Conservation (phyloP, 2,797 vertebrate genomes). For the Xerus rutilus region DNA sequence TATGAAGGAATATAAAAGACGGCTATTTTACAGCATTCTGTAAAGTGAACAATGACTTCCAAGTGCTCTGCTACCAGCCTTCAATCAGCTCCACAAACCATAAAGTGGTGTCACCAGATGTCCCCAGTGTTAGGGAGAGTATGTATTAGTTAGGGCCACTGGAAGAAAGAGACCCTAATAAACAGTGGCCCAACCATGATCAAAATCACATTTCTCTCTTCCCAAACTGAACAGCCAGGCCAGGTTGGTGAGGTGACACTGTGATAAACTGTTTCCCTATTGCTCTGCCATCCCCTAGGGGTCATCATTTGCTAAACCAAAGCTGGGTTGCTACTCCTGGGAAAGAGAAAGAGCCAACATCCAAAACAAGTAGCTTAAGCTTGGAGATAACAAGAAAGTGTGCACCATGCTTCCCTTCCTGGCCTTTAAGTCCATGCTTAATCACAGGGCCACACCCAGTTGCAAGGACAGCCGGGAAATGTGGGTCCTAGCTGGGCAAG, state of each 20-base stretch:
- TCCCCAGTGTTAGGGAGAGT: background rate
- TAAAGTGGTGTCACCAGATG: background rate
- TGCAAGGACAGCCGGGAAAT: background rate
- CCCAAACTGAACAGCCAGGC: background rate
- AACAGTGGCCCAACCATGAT: background rate
- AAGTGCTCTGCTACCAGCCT: background rate
- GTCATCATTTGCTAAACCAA: background rate
- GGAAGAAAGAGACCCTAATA: background rate
- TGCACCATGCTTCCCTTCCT: background rate
- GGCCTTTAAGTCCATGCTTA: background rate
- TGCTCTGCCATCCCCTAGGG: background rate
- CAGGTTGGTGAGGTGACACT: background rate
- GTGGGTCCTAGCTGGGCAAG: background rate
- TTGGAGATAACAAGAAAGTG: background rate
- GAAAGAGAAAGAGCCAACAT: background rate
- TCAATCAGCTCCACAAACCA: background rate
- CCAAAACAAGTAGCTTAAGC: background rate
- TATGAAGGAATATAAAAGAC: background rate
- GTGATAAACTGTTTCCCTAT: background rate
- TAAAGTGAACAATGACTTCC: background rate
- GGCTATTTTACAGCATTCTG: background rate
- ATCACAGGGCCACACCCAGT: background rate
- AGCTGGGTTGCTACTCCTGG: conserved; percentile 29
- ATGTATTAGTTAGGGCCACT: background rate
- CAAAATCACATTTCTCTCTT: background rate